Evolutionary conservation across 2,888 invertebrate genomes (phyloP).

Genomic region (Lochmaea capreae): DNA sequence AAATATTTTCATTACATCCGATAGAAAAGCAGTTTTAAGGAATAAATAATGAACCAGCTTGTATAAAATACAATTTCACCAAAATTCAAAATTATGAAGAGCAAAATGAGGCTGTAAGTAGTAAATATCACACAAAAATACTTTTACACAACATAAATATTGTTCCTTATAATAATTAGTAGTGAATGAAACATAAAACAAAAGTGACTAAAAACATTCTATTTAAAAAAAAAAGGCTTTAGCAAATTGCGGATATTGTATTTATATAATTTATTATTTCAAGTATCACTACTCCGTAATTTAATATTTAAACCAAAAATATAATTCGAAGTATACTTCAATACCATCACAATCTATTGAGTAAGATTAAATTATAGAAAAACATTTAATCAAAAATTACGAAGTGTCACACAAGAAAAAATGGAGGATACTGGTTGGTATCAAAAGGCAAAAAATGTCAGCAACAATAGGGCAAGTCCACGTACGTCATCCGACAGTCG

Average conservation of each 20-base stretch:
- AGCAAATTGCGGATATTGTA: not conserved
- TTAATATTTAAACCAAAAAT: no score
- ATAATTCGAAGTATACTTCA: no score
- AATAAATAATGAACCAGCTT: conserved; percentile 19
- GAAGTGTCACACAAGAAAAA: no score
- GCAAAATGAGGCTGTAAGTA: conserved; percentile 25
- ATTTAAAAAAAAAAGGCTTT: not conserved
- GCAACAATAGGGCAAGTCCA: no score
- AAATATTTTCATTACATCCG: not conserved
- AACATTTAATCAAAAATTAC: no score
- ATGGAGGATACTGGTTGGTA: no score
- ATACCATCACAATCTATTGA: no score
- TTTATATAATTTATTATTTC: no score
- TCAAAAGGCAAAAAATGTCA: no score
- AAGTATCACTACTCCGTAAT: no score
- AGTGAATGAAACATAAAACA: not conserved
- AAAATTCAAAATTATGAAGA: conserved; percentile 31
- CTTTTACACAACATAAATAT: conserved; percentile 16
- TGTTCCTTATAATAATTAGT: conserved; percentile 4
- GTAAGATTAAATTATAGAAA: no score
- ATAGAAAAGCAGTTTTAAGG: conserved; percentile 1
- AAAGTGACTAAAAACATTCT: not conserved
- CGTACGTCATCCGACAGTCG: no score
- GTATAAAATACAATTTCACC: conserved; percentile 32
- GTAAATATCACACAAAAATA: conserved; percentile 27